These are phyloP conservation scores for Morinoia aosen DNA, from an alignment of 2,888 invertebrate species.

Conservation along the genomic window DNA sequence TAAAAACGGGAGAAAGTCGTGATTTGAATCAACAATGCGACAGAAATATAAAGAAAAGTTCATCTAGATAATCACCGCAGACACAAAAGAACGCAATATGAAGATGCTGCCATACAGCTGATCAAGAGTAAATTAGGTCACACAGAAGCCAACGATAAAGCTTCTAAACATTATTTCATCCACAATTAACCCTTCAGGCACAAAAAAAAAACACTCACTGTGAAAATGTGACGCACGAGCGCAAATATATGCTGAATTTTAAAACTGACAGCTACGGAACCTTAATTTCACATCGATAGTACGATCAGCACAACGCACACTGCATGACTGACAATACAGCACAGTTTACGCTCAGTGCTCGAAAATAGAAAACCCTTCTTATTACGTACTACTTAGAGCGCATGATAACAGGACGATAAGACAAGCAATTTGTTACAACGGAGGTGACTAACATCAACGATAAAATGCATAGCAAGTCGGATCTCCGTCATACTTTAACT, in stretches of 20 bases:
- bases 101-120: neutral
- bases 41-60: neutral
- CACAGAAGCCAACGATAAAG: neutral
- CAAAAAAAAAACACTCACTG: neutral
- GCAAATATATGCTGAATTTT: too few relatives aligned
- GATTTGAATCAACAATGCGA: neutral
- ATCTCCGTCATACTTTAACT: too few relatives aligned
- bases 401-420: neutral
- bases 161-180: neutral
- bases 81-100: neutral
- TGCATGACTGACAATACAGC: neutral
- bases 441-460: neutral
- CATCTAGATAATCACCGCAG: neutral
- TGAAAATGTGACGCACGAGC: too few relatives aligned
- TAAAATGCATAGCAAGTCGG: too few relatives aligned
- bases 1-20: slow-evolving; percentile 29
- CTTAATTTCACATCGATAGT: neutral
- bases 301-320: neutral
- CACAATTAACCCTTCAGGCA: neutral
- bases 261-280: too few relatives aligned
- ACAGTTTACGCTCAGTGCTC: neutral
- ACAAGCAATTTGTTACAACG: neutral
- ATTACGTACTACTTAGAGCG: neutral
- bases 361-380: neutral
- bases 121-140: neutral